Evolutionary conservation across 2,113 vertebrate genomes (phyloP).

Genomic region (Calidris pugnax): DNA sequence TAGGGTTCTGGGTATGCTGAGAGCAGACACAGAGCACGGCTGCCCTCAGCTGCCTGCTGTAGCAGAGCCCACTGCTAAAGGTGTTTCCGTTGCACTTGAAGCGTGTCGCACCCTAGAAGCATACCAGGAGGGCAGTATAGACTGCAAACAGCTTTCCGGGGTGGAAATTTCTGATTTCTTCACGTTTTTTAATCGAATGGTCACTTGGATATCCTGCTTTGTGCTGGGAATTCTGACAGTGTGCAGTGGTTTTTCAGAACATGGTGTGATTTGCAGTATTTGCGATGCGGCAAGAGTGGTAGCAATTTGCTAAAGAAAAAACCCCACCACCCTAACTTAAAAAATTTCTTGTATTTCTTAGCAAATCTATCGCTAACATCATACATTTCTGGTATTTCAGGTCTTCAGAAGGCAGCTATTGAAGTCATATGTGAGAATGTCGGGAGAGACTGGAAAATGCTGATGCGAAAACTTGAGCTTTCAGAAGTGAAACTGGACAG

Average conservation of each 20-base stretch:
- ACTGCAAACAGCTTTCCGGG: background rate
- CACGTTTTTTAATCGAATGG: background rate
- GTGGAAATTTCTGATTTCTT: background rate
- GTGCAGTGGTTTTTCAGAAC: background rate
- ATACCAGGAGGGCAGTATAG: background rate
- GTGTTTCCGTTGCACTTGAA: background rate
- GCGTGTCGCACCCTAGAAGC: background rate
- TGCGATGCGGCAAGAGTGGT: background rate
- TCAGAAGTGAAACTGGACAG: conserved; percentile 73
- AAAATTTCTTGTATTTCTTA: background rate
- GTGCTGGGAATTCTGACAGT: rapidly evolving
- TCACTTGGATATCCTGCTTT: rapidly evolving
- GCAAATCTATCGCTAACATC: background rate
- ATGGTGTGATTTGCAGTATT: too few relatives aligned
- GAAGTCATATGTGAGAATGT: conserved; percentile 70
- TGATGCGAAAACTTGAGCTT: conserved; percentile 78
- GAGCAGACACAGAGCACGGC: background rate
- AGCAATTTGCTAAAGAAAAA: background rate
- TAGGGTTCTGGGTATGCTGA: rapidly evolving
- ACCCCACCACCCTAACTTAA: background rate
- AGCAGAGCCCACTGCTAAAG: background rate
- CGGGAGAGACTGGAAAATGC: conserved; percentile 78
- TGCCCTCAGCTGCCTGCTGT: background rate
- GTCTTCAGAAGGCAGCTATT: conserved; percentile 63
- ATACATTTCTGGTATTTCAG: conserved; percentile 59